A percentile compares a stretch with the other conserved stretches of the same genome.
These are phyloP conservation scores for Acanthis flammea DNA, from an alignment of 2,797 vertebrate species.

Conservation along the genomic window DNA sequence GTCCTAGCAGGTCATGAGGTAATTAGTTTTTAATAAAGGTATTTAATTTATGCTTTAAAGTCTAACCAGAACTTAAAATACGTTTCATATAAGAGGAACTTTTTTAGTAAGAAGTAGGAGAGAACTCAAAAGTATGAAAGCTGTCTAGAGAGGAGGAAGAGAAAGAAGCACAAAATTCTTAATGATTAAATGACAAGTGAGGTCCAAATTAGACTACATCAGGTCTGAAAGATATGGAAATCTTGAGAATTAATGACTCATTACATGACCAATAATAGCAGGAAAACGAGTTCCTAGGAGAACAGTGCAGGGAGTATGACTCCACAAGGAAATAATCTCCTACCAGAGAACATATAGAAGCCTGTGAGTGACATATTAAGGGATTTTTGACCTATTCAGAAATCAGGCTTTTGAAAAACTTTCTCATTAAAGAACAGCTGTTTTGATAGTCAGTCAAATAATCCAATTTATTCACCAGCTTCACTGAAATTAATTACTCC, in stretches of 20 bases:
- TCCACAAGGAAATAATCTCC: not conserved
- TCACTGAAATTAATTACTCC: not conserved
- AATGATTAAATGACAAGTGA: not conserved
- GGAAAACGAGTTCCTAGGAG: not conserved
- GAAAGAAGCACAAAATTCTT: not conserved
- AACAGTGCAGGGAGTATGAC: not conserved
- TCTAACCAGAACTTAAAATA: not conserved
- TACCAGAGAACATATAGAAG: not conserved
- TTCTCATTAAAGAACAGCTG: not conserved
- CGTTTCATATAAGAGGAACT: not conserved
- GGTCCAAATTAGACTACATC: not conserved
- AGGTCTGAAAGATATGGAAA: not conserved
- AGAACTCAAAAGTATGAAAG: not conserved
- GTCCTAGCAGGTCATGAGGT: not conserved
- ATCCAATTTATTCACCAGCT: not conserved
- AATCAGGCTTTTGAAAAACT: not conserved
- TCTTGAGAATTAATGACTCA: not conserved
- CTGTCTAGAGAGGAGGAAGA: not conserved
- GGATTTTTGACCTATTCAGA: not conserved
- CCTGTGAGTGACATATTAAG: not conserved
- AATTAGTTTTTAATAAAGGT: not conserved
- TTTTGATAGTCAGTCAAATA: not conserved
- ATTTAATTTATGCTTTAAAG: not conserved
- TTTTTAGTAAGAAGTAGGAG: not conserved
- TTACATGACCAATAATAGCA: not conserved